A percentile compares a stretch with the other conserved stretches of the same genome.
phyloP scores from a whole-genome alignment of 2,113 vertebrate genomes.

The Vulpes vulpes region DNA sequence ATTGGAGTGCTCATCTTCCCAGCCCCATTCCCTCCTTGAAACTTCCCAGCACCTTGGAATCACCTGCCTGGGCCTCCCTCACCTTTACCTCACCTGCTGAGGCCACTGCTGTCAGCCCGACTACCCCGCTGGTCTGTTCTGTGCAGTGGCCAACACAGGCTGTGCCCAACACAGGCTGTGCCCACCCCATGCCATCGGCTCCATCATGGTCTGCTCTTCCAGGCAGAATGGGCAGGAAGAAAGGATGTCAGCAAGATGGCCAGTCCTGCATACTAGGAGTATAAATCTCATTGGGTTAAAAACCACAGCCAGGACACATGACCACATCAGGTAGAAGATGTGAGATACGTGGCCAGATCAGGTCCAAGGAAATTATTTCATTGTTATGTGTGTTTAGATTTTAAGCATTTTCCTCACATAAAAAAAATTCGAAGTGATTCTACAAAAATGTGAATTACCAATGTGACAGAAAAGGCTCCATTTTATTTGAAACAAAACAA shows the following conservation, averaged over 20 bases:
- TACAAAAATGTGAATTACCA: conserved; percentile 6
- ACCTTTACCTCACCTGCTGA: neutral
- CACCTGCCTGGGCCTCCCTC: neutral
- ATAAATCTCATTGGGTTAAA: neutral
- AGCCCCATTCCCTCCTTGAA: neutral
- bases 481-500: conserved; percentile 27
- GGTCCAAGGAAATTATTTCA: neutral
- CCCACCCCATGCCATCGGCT: neutral
- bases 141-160: neutral
- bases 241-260: neutral
- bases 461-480: neutral
- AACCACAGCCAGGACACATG: neutral
- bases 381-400: neutral
- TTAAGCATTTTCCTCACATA: conserved; percentile 39
- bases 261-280: neutral
- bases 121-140: neutral
- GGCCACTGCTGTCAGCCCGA: neutral
- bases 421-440: conserved; percentile 37
- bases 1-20: neutral
- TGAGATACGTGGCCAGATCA: neutral
- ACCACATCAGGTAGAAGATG: neutral
- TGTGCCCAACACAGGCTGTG: fast-evolving
- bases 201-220: neutral
- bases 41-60: neutral
- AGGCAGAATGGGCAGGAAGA: neutral